Evolutionary conservation across 2,888 invertebrate genomes (phyloP).

Genomic region (Mythimna loreyi): DNA sequence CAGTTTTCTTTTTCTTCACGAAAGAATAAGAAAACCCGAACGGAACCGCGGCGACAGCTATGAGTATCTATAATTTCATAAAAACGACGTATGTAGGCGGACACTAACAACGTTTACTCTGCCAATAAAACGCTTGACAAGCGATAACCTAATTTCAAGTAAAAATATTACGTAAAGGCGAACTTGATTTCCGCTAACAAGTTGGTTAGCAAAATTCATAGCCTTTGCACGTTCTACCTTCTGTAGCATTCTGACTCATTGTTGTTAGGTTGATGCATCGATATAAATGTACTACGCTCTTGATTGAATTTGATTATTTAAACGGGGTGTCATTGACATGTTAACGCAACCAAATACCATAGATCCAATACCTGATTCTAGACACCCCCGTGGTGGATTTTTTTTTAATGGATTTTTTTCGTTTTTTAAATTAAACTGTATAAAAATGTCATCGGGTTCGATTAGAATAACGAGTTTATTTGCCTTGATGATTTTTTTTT

Average conservation of each 20-base stretch:
- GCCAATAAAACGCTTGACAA: slow-evolving; percentile 47
- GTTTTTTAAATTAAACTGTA: too few relatives aligned
- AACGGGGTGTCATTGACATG: too few relatives aligned
- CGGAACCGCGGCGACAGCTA: neutral
- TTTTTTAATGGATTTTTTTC: too few relatives aligned
- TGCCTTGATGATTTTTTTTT: too few relatives aligned
- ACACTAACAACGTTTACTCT: slow-evolving; percentile 48
- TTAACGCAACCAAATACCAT: too few relatives aligned
- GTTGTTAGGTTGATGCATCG: neutral
- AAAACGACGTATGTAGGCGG: slow-evolving; percentile 27
- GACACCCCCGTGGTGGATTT: too few relatives aligned
- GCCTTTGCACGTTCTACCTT: slow-evolving; percentile 12
- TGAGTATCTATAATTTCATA: slow-evolving; percentile 3
- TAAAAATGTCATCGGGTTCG: too few relatives aligned
- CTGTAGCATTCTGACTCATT: neutral
- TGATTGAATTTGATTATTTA: too few relatives aligned
- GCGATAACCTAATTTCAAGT: slow-evolving; percentile 48
- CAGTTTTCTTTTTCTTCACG: neutral
- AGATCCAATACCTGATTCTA: too few relatives aligned
- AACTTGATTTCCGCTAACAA: slow-evolving; percentile 50
- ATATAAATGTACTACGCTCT: too few relatives aligned
- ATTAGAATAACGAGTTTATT: too few relatives aligned
- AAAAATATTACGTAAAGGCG: slow-evolving; percentile 33
- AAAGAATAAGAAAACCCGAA: neutral
- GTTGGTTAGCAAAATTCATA: slow-evolving; percentile 34